Evolutionary conservation across 2,113 vertebrate species (phyloP).

Genomic region (Petromus typicus): DNA sequence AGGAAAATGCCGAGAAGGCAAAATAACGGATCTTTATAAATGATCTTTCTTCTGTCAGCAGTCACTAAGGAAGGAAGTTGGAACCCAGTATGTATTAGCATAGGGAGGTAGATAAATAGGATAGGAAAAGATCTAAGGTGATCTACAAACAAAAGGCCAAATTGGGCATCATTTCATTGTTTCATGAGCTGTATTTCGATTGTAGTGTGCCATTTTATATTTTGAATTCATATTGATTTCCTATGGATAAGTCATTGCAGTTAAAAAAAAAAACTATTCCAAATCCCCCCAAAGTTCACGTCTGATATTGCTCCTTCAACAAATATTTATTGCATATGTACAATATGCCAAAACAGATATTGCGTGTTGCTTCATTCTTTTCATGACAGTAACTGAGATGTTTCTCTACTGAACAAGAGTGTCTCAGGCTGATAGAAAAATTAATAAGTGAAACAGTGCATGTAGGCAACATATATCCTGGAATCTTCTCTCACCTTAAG

Average conservation of each 20-base stretch:
- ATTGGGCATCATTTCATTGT: background rate
- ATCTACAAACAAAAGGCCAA: background rate
- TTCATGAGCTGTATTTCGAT: background rate
- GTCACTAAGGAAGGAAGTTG: background rate
- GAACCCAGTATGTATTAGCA: background rate
- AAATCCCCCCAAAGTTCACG: background rate
- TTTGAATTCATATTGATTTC: constrained; percentile 7
- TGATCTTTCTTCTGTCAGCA: background rate
- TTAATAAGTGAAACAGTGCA: background rate
- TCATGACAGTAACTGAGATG: background rate
- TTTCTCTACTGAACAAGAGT: background rate
- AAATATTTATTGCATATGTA: background rate
- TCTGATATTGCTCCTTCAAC: background rate
- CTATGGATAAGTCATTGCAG: background rate
- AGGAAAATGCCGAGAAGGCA: background rate
- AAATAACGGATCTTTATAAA: background rate
- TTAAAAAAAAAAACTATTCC: background rate
- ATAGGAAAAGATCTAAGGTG: background rate
- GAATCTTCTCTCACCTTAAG: background rate
- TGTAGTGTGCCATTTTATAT: background rate
- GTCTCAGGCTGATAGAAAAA: background rate
- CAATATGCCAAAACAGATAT: background rate
- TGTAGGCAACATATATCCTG: background rate
- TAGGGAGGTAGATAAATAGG: background rate
- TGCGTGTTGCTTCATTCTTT: background rate